phyloP scores from a whole-genome alignment of 2,888 invertebrate species.

The Sminthurides aquaticus region DNA sequence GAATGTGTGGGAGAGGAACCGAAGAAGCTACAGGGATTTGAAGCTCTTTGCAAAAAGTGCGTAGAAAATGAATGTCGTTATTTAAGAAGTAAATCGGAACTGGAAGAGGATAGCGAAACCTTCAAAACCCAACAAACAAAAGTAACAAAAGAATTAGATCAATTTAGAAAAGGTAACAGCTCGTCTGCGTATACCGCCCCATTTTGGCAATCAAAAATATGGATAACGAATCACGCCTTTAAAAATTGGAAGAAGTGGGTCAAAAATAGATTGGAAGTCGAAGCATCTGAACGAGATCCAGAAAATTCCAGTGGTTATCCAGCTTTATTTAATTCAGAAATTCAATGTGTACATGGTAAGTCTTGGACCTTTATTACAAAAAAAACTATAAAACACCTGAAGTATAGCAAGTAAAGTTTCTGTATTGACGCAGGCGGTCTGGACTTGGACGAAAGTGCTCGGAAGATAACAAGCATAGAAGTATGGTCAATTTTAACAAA shows the following conservation, averaged over 20 bases:
- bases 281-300: slow-evolving; percentile 5
- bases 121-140: no score
- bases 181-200: slow-evolving; percentile 43
- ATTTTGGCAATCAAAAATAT: slow-evolving; percentile 25
- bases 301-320: no score
- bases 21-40: slow-evolving; percentile 46
- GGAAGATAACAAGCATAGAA: slow-evolving; percentile 50
- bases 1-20: slow-evolving; percentile 48
- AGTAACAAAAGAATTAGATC: slow-evolving; percentile 8
- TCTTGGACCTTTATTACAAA: no score
- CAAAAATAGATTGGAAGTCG: slow-evolving; percentile 15
- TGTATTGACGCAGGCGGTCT: slow-evolving; percentile 46
- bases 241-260: slow-evolving; percentile 42
- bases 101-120: no score
- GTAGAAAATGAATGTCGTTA: slow-evolving; percentile 50
- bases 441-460: slow-evolving; percentile 46
- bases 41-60: slow-evolving; percentile 48
- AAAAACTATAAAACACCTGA: no score
- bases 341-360: slow-evolving; percentile 52
- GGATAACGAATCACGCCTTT: slow-evolving; percentile 45
- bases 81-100: slow-evolving; percentile 49
- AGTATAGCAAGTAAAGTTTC: no score
- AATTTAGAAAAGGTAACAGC: no score
- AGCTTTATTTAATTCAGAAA: slow-evolving; percentile 51
- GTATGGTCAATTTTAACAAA: slow-evolving; percentile 52